A percentile compares a stretch with the other conserved stretches of the same genome.
phyloP scores from a whole-genome alignment of 2,797 vertebrate genomes.

The Peromyscus melanophrys region DNA sequence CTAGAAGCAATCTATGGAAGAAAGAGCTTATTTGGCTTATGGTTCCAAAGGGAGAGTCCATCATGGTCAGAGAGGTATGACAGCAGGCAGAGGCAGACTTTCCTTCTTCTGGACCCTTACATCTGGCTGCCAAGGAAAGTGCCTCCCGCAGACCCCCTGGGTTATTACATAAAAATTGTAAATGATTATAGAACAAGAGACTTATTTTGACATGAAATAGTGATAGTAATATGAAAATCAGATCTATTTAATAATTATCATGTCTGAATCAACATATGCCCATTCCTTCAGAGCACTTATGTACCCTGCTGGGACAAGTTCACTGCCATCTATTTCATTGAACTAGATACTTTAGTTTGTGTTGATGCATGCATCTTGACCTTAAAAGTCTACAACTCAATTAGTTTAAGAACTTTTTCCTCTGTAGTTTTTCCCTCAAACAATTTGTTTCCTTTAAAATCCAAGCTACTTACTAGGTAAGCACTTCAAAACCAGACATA shows the following conservation, averaged over 20 bases:
- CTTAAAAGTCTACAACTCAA: constrained; percentile 44
- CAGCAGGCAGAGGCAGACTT: not conserved
- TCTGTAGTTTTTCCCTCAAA: not conserved
- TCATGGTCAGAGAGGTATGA: not conserved
- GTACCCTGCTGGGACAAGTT: not conserved
- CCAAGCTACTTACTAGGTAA: constrained; percentile 14
- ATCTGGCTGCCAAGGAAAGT: not conserved
- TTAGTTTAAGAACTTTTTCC: not conserved
- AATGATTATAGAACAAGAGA: constrained; percentile 20
- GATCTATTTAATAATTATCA: constrained; percentile 24
- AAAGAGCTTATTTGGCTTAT: not conserved
- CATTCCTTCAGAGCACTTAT: not conserved
- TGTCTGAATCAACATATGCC: not conserved
- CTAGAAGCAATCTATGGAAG: not conserved
- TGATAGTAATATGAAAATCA: not conserved
- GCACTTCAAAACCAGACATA: constrained; percentile 1
- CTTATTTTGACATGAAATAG: constrained; percentile 24
- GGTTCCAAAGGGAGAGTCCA: not conserved
- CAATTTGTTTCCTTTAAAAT: constrained; percentile 15
- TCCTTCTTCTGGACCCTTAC: not conserved
- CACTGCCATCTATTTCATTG: not conserved
- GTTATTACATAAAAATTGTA: not conserved
- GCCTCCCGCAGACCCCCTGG: not conserved
- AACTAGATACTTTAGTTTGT: constrained; percentile 19
- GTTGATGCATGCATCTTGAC: not conserved